Evolutionary conservation across 2,888 invertebrate genomes (phyloP).

Genomic region (Eledona agricola): DNA sequence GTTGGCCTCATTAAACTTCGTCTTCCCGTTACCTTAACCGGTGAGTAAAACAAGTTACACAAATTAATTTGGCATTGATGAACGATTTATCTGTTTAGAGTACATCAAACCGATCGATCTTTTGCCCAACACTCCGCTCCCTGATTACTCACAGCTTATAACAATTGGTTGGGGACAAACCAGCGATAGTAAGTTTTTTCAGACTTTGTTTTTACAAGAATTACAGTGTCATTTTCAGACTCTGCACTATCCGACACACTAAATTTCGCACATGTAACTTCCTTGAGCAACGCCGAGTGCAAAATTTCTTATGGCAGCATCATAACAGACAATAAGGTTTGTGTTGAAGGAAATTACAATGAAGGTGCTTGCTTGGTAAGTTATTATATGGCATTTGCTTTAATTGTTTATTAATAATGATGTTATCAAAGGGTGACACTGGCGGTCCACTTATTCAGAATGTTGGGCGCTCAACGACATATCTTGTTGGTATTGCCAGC

Average conservation of each 20-base stretch:
- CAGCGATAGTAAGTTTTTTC: slow-evolving; percentile 6
- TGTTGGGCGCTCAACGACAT: too few species aligned
- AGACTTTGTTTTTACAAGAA: not conserved
- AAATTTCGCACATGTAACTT: slow-evolving; percentile 9
- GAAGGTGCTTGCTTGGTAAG: slow-evolving; percentile 23
- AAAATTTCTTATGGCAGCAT: not conserved
- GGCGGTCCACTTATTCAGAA: slow-evolving; percentile 27
- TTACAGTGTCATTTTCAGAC: slow-evolving; percentile 5
- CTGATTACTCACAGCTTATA: slow-evolving; percentile 10
- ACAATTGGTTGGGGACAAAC: slow-evolving; percentile 25
- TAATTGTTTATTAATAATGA: slow-evolving; percentile 1
- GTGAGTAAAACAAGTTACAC: not conserved
- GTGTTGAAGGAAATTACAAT: slow-evolving; percentile 13
- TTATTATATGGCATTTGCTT: not conserved
- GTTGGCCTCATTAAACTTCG: slow-evolving; percentile 13
- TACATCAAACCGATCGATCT: slow-evolving; percentile 16
- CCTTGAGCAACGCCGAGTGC: slow-evolving; percentile 16
- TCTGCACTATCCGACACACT: slow-evolving; percentile 5
- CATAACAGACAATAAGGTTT: slow-evolving; percentile 15
- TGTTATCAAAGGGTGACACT: slow-evolving; percentile 23
- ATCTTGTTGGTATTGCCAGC: slow-evolving; percentile 25
- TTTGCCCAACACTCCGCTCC: slow-evolving; percentile 8
- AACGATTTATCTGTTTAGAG: slow-evolving; percentile 7
- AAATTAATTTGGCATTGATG: too few species aligned
- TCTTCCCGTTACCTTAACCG: slow-evolving; percentile 2